Conservation (phyloP, 2,113 vertebrate genomes). For the Phycodurus eques region DNA sequence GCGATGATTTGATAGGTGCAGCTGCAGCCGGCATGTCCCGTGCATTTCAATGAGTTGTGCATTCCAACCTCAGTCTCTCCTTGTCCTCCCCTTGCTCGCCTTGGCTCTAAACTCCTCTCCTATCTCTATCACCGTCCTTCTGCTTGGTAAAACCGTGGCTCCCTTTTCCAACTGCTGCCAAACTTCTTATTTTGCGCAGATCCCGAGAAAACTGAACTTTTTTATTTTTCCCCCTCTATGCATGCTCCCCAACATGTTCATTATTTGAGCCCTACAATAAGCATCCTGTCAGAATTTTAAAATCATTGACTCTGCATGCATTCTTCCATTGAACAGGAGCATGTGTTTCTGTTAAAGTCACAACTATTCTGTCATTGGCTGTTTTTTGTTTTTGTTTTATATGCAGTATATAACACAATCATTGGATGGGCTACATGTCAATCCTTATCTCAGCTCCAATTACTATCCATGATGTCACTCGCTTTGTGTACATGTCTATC, state of each 20-base stretch:
- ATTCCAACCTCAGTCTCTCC: conserved; percentile 44
- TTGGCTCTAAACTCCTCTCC: conserved; percentile 34
- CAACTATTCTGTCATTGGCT: neutral
- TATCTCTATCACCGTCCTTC: conserved; percentile 18
- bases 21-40: conserved; percentile 77
- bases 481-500: conserved; percentile 4
- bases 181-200: neutral
- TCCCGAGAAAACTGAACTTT: neutral
- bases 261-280: no score
- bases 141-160: conserved; percentile 24
- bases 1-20: conserved; percentile 79
- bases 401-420: neutral
- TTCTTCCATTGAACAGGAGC: neutral
- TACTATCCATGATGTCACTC: conserved; percentile 2
- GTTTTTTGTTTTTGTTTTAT: neutral
- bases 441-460: neutral
- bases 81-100: conserved; percentile 17
- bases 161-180: conserved; percentile 6
- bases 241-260: no score
- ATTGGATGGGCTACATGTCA: neutral
- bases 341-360: neutral
- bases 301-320: neutral
- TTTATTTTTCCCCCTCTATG: neutral
- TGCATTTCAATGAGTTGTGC: conserved; percentile 78
- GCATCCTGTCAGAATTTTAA: neutral